Conservation (phyloP, 2,888 invertebrate genomes). For the Lepidonotus clava region DNA sequence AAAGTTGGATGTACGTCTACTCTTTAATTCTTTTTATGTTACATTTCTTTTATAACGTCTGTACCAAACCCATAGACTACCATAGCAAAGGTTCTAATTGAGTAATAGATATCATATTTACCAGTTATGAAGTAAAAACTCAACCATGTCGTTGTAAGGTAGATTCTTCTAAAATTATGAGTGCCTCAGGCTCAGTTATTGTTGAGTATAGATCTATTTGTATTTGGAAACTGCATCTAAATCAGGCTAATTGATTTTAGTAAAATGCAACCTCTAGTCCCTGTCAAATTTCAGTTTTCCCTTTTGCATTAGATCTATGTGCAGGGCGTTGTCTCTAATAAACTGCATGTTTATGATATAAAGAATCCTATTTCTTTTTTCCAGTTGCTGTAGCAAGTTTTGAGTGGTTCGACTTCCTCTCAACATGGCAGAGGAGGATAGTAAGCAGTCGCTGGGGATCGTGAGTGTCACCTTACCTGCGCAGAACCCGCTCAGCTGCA, state of each 20-base stretch:
- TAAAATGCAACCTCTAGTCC: background rate
- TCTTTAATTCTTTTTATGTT: background rate
- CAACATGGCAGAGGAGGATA: background rate
- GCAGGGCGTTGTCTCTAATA: background rate
- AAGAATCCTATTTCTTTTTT: background rate
- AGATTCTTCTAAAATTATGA: background rate
- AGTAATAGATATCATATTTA: background rate
- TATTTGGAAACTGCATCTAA: no score
- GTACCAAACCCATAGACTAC: background rate
- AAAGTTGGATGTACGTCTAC: background rate
- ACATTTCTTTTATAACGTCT: background rate
- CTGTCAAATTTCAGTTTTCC: background rate
- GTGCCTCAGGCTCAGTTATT: background rate
- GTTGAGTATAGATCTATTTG: no score
- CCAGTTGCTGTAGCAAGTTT: background rate
- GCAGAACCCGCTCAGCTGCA: conserved; percentile 12
- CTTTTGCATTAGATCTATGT: background rate
- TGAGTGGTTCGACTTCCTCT: background rate
- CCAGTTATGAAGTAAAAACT: background rate
- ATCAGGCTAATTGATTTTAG: background rate
- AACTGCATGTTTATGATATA: background rate
- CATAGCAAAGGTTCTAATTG: background rate
- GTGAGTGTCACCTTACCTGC: background rate
- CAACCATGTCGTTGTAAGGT: background rate
- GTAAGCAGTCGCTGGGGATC: conserved; percentile 7